Percentiles rank a stretch among this genome's conserved stretches.
phyloP scores from a whole-genome alignment of 2,888 invertebrate species.

The Eupithecia tripunctaria region DNA sequence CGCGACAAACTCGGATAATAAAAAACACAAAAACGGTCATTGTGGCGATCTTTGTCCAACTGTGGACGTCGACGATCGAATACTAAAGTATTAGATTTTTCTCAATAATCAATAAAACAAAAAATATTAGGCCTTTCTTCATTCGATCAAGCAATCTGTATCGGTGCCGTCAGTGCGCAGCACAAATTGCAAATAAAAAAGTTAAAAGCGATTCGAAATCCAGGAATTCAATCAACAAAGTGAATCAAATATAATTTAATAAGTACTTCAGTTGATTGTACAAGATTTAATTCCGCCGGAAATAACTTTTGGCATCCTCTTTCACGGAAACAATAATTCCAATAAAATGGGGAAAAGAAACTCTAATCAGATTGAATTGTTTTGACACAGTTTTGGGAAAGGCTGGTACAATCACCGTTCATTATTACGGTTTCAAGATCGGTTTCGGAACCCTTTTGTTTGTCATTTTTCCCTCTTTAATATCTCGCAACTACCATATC shows the following conservation, averaged over 20 bases:
- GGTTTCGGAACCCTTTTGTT: too few species aligned
- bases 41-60: too few species aligned
- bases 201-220: neutral
- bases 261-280: conserved; percentile 3
- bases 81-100: too few species aligned
- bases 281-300: conserved; percentile 2
- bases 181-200: neutral
- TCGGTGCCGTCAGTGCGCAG: neutral
- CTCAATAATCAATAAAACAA: too few species aligned
- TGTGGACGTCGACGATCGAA: too few species aligned
- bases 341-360: conserved; percentile 5
- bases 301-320: neutral
- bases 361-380: conserved; percentile 4
- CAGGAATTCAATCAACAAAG: neutral
- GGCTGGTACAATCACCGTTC: neutral
- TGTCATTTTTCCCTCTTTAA: too few species aligned
- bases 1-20: too few species aligned
- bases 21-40: too few species aligned
- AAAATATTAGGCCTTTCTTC: neutral
- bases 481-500: too few species aligned
- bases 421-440: too few species aligned
- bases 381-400: neutral
- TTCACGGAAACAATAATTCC: conserved; percentile 3
- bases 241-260: neutral
- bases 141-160: neutral